Base-by-base conservation (phyloP, 2,797 vertebrate species). In the Premnoplex brunnescens region DNA sequence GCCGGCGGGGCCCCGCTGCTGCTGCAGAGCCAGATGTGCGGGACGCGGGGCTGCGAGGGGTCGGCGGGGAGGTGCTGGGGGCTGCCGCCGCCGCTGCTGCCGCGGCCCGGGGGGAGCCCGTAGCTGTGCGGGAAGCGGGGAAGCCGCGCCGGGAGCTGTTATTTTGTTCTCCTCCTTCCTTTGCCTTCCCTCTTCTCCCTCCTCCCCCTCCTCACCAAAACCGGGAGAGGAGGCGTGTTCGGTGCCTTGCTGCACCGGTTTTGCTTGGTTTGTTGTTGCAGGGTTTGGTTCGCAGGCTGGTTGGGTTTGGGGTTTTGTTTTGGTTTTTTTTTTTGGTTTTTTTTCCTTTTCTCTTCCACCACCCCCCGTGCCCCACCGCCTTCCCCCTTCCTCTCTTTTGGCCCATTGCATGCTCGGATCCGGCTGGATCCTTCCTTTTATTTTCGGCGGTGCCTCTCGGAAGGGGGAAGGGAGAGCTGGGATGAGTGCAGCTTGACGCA, bases 401-500 rank as follows among this genome's bases (percentile, higher is more conserved):
- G 89, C 84, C 91, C 89, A 34, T 64, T 63, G 95, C 68, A 73
- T 37, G 87, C 77, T 89, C 48, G 77, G 87, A 80, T 88, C 89
- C 60, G 84, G 89, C 93, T 81, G 89, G 89, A 95, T 95, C 92
- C 69, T 95, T 93, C 51, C 60, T 58, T 96, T 91, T 83, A 39
- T 96, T 94, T 91, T 91, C 93, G 84, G 91, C 87, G 77, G 91
- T 77, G 85, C 72, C 72, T 85, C 41, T 85, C 34, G 71, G 93
- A 68, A 49, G 89, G 91, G 93, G 84, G 90, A 88, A 91, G 85
- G 93, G 87, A 81, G 83, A 62, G 69, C 55, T 24, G 60, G 76
- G 85, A 93, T 88, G 91, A 95, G 93, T 92, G 95, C 93, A 49
- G 94, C 92, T 58, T 89, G 96, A 94, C 77, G 96, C 91, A 48